These are phyloP conservation scores for Drosophila subsilvestris DNA, from an alignment of 2,888 invertebrate species.

Conservation along the genomic window DNA sequence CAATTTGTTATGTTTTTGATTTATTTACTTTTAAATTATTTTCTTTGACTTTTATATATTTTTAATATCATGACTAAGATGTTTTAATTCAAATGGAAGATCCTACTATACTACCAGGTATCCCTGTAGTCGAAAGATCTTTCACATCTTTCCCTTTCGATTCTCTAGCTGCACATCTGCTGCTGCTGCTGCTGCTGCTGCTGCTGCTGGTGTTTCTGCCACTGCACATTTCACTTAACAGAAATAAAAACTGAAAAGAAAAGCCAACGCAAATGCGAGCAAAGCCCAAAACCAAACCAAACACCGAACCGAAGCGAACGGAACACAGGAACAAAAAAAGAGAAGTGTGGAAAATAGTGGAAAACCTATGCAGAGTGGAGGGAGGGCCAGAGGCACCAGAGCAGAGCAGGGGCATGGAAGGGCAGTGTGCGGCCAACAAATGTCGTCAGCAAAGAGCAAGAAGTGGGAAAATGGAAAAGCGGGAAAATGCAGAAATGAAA, in stretches of 20 bases:
- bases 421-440: slow-evolving; percentile 58
- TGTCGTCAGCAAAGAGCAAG: slow-evolving; percentile 66
- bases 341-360: not conserved
- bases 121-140: not conserved
- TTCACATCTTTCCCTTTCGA: not conserved
- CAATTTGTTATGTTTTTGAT: too few species aligned
- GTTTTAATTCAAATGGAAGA: not conserved
- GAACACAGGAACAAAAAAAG: slow-evolving; percentile 12
- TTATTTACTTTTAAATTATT: too few species aligned
- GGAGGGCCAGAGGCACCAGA: slow-evolving; percentile 10
- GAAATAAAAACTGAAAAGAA: slow-evolving; percentile 77
- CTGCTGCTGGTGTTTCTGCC: slow-evolving; percentile 36
- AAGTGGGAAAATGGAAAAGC: slow-evolving; percentile 33
- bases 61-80: too few species aligned
- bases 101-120: not conserved
- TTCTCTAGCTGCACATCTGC: slow-evolving; percentile 8
- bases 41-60: too few species aligned
- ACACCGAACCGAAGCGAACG: slow-evolving; percentile 47
- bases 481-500: slow-evolving; percentile 57
- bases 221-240: slow-evolving; percentile 74
- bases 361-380: slow-evolving; percentile 23
- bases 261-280: slow-evolving; percentile 78
- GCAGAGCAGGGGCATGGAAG: slow-evolving; percentile 29
- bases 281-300: slow-evolving; percentile 74
- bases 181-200: slow-evolving; percentile 3